These are phyloP conservation scores for Pachyuromys duprasi DNA, from an alignment of 2,797 vertebrate genomes.

Conservation along the genomic window DNA sequence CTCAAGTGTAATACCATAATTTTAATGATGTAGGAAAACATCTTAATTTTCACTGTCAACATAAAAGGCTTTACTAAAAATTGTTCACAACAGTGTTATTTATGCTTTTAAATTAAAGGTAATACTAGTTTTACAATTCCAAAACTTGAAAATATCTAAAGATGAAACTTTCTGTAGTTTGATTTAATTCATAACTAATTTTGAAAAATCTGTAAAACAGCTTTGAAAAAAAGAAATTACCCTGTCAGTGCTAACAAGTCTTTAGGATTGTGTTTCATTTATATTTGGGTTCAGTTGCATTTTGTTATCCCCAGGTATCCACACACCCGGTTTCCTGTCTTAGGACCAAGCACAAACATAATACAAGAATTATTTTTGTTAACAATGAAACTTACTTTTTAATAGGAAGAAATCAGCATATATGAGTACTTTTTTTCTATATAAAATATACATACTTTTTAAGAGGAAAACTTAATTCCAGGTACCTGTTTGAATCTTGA, in stretches of 20 bases:
- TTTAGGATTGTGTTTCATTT: not conserved
- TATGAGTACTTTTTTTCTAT: not conserved
- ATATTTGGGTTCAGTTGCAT: conserved; percentile 14
- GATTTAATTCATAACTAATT: not conserved
- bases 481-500: conserved; percentile 93
- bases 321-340: conserved; percentile 24
- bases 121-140: conserved; percentile 37
- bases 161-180: not conserved
- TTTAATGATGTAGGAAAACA: not conserved
- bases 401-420: not conserved
- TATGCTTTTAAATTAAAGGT: conserved; percentile 39
- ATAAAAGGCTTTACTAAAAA: not conserved
- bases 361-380: not conserved
- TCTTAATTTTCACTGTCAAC: conserved; percentile 4
- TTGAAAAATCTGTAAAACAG: conserved; percentile 13
- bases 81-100: not conserved
- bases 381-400: not conserved
- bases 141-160: conserved; percentile 34
- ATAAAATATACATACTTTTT: not conserved
- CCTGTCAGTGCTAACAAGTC: not conserved
- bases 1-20: not conserved
- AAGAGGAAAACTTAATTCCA: conserved; percentile 44
- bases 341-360: not conserved
- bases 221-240: conserved; percentile 17
- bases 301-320: conserved; percentile 17